A percentile compares a stretch with the other conserved stretches of the same genome.
These are phyloP conservation scores for Calyptomena viridis DNA, from an alignment of 2,113 vertebrate genomes.

Conservation along the genomic window DNA sequence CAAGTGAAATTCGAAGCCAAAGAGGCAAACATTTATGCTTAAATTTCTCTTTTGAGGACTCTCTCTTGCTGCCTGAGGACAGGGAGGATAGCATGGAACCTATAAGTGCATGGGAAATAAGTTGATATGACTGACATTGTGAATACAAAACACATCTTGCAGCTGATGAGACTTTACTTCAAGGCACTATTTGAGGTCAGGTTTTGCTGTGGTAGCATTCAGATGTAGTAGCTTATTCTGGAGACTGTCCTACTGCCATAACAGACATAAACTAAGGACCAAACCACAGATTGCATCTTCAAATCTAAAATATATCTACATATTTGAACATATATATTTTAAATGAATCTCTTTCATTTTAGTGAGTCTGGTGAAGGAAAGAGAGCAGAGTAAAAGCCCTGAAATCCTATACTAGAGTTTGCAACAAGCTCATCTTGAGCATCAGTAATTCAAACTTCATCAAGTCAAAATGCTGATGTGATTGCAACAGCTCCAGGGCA, in stretches of 20 bases:
- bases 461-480: neutral
- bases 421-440: neutral
- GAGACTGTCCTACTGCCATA: neutral
- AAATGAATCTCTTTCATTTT: neutral
- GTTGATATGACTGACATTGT: neutral
- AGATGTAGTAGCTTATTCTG: neutral
- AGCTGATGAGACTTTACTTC: neutral
- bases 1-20: neutral
- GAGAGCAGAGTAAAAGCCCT: neutral
- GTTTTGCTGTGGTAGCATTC: neutral
- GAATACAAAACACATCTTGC: neutral
- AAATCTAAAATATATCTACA: neutral
- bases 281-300: neutral
- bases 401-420: neutral
- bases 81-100: neutral
- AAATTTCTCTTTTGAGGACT: neutral
- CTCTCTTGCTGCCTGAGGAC: neutral
- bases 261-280: neutral
- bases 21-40: neutral
- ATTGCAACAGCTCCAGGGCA: neutral
- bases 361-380: neutral
- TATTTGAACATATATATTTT: neutral
- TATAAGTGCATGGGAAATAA: neutral
- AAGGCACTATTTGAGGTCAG: neutral
- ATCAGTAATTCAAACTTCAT: conserved; percentile 8